Evolutionary conservation across 1,140 invertebrate genomes (phyloP), one percentile per base, ranked within the genome.

Genomic region (Harpegnathos saltator): DNA sequence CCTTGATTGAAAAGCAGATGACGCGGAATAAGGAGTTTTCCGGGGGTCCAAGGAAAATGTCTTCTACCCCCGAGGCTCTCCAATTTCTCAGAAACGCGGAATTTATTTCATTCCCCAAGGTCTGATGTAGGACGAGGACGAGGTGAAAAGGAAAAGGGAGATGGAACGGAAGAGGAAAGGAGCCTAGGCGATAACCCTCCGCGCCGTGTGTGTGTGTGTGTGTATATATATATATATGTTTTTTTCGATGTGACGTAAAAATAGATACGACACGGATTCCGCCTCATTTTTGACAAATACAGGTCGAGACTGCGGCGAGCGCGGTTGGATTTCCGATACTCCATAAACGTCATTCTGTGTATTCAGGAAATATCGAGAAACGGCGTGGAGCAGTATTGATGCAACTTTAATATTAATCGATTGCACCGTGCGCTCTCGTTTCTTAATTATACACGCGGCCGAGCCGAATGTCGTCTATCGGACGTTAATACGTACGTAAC

Each of bases 1-100:
- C 87, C 88, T 89, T 89, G 88, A 89, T 89, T 89, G 88, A 89
- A 89, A 89, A 89, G 84, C 87, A 89, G 88, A 89, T 89, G 88
- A 89, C 88, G 88, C 81, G 87, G 88, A 89, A 89, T 89, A 89
- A 89, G 84, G 88, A 89, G 87, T 89, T 89, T 89, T 73, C 84
- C 50, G 58, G 65, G n/a, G 83, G 83, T 75, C 88, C 87, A 86
- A 69, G 74, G 87, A 88, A 89, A 89, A 88, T 89, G 87, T 89
- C 87, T 89, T 88, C 87, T 82, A 82, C 71, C 84, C 87, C 80
- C 26, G 88, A 73, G 88, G 88, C 87, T 89, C 88, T 89, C 81
- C 88, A 89, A 89, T 89, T 89, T 89, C 87, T 86, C 87, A 86
- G 88, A 89, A 89, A 89, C 84, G 88, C 66, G 84, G 87, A 88